Evolutionary conservation across 2,888 invertebrate genomes (phyloP).

Genomic region (Penaeus monodon): DNA sequence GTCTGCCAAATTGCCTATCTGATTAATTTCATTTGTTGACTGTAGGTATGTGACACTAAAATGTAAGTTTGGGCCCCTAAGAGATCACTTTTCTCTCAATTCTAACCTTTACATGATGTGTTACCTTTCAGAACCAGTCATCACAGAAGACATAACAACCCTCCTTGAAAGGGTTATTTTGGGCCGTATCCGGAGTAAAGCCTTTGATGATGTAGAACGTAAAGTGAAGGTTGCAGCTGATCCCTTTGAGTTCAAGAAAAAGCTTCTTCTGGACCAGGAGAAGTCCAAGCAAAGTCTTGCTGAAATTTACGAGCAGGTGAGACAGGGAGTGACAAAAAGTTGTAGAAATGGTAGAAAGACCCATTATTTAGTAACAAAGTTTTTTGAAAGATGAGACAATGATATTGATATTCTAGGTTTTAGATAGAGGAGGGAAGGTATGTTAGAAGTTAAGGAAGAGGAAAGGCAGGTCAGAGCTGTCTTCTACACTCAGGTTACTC

Average conservation of each 20-base stretch:
- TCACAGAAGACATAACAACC: conserved; percentile 90
- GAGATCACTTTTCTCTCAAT: not conserved
- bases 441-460: not conserved
- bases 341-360: not conserved
- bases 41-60: too few species aligned
- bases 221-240: conserved; percentile 87
- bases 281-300: conserved; percentile 93
- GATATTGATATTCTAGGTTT: not conserved
- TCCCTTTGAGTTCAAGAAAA: conserved; percentile 87
- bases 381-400: too few species aligned
- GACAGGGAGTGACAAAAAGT: conserved; percentile 2
- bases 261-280: conserved; percentile 88
- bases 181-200: conserved; percentile 90
- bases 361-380: not conserved
- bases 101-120: conserved; percentile 65
- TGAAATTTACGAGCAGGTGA: conserved; percentile 88
- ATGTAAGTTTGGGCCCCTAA: not conserved
- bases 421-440: not conserved
- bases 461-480: not conserved
- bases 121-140: conserved; percentile 79
- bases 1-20: too few species aligned
- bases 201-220: conserved; percentile 92
- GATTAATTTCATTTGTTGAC: too few species aligned
- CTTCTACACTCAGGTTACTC: too few species aligned
- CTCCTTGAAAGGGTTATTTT: conserved; percentile 91